Base-by-base conservation (phyloP, 2,888 invertebrate genomes). In the Melolontha melolontha region DNA sequence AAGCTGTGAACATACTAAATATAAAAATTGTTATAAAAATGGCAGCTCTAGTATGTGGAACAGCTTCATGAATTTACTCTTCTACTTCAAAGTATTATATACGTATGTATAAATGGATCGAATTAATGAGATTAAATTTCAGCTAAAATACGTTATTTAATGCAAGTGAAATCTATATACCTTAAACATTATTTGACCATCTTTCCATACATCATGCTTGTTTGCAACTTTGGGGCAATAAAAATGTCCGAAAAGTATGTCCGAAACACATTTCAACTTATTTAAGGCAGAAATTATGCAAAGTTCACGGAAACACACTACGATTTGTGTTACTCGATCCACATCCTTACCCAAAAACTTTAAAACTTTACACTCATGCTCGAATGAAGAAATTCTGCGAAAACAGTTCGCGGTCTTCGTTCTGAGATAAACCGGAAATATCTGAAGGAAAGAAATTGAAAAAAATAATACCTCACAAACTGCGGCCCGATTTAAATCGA, bases 291-390 rank as follows among this genome's bases (percentile, higher is more conserved):
- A 67, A 67, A 40, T 67, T 62, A 51, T 29, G 40, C 34, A 51
- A 59, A 50, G 51, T 67, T 67, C 51, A 41, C 7, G 41, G 55
- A 65, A 59, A 62, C 52, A 55, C 64, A 63, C 59, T 29, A 29
- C 47, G 47, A 34, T 62, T 62, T 62, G 16, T 62, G 34, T 39
- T 44, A 11, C 54, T 52, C 63, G 64, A 64, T 47, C 8, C 63
- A 6, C 16, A 54, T 2, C 51, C 40, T 12, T 27, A 51, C 55
- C 57, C 50, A 1, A 40, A 66, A 57, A 63, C 63, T 55, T 52
- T 22, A 44, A 64, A 68, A 68, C 68, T 68, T 68, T 64, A 47
- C 64, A 68, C 64, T 55, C 47, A 54, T 41, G 68, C 29, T 42
- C 59, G 47, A 47, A 62, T 47, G 34, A 47, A 62, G 29, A 49